Evolutionary conservation across 2,113 vertebrate genomes (phyloP), one percentile per base, ranked within the genome.

Genomic region (Phodopus roborovskii): DNA sequence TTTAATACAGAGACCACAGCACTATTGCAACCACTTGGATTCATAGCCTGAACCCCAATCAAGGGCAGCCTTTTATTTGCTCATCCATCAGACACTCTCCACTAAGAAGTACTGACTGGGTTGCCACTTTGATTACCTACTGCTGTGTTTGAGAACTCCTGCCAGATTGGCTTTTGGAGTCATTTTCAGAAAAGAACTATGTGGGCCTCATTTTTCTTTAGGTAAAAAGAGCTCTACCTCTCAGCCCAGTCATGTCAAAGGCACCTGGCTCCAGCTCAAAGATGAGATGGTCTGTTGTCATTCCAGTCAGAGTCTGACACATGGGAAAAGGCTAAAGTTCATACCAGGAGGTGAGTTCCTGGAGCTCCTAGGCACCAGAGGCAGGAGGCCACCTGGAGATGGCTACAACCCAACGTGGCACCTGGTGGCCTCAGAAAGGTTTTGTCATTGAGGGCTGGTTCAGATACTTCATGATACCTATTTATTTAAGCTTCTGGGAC

Each of bases 371-470:
- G 81, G 90, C 53, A 39, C 81, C 93, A 24, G 0, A 36, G 75
- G 33, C 15, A 81, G 64, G n/a, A 74, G 71, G 56, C 13, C 24
- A 19, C n/a, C 13, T 42, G 22, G 58, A 50, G 84, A 68, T 22
- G 39, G 45, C 64, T 50, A 22, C 10, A 19, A 53, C 8, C 83
- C 10, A 85, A 20, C 42, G 42, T 66, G 83, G 30, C 42, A 20
- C 60, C 39, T 2, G 11, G 33, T 94, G 3, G 4, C 45, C 11
- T 98, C 99, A 99, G 97, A 99, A 97, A 62, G 99, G 97, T 98
- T 99, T 99, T 99, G 95, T 99, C 99, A 97, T 98, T 99, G 97
- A 99, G 99, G 39, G 99, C 99, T 98, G 98, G 98, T 99, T 99
- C 84, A 99, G 98, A 98, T 99, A 99, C 98, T 99, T 98, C 0